Conservation (phyloP, 2,797 vertebrate species). For the Helostoma temminkii region DNA sequence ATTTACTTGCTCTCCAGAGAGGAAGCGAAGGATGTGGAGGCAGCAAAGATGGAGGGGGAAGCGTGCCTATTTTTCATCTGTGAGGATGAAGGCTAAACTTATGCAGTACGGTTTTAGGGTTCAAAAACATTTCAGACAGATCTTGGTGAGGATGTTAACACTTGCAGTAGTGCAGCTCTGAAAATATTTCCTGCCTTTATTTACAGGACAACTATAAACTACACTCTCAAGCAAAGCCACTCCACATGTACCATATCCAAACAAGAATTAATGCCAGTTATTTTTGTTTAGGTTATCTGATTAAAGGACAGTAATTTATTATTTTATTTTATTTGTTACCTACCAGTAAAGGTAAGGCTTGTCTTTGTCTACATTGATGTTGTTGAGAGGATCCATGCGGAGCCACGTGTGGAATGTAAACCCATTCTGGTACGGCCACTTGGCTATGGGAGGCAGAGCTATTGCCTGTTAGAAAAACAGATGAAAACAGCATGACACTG, state of each 20-base stretch:
- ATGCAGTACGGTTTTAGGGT: background rate
- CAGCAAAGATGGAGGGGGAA: slow-evolving; percentile 17
- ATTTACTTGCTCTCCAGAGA: slow-evolving; percentile 47
- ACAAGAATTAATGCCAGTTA: background rate
- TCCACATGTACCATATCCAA: background rate
- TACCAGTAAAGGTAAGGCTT: slow-evolving; percentile 99
- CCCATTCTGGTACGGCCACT: slow-evolving; percentile 98
- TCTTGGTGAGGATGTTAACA: background rate
- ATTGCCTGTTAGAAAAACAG: slow-evolving; percentile 88
- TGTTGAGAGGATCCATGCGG: slow-evolving; percentile 98
- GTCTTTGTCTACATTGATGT: slow-evolving; percentile 99
- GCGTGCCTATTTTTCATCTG: slow-evolving; percentile 12
- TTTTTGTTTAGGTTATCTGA: background rate
- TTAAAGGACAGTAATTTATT: background rate
- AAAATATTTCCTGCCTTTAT: too few relatives aligned
- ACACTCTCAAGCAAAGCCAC: background rate
- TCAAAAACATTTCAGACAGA: slow-evolving; percentile 5
- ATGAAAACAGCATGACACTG: slow-evolving; percentile 4
- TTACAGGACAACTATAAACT: background rate
- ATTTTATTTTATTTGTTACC: slow-evolving; percentile 66
- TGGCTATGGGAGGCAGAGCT: slow-evolving; percentile 97
- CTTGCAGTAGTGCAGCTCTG: background rate
- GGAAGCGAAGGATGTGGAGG: slow-evolving; percentile 21
- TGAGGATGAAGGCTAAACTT: slow-evolving; percentile 15
- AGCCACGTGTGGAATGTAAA: slow-evolving; percentile 99